phyloP scores from a whole-genome alignment of 2,888 invertebrate genomes.

The Drosophila picticornis region DNA sequence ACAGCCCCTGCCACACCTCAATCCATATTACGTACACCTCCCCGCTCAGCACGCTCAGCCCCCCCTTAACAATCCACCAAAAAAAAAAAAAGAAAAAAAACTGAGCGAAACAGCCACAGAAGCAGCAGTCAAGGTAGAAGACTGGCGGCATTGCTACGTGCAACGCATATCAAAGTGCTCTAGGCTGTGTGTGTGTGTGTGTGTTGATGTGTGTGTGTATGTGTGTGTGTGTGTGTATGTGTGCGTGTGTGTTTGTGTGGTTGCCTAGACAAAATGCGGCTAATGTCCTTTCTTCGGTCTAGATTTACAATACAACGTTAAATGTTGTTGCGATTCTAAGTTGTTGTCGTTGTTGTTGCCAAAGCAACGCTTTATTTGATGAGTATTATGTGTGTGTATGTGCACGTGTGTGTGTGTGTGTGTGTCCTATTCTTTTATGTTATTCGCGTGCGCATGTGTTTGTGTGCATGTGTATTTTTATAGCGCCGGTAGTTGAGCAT shows the following conservation, averaged over 20 bases:
- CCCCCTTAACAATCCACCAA: neutral
- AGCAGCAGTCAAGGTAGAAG: slow-evolving; percentile 58
- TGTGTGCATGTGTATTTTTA: slow-evolving; percentile 28
- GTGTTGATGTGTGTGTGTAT: slow-evolving; percentile 37
- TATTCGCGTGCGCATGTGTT: slow-evolving; percentile 2
- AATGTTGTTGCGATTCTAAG: slow-evolving; percentile 53
- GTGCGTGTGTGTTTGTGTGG: slow-evolving; percentile 40
- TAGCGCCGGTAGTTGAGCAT: slow-evolving; percentile 41
- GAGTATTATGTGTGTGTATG: slow-evolving; percentile 4
- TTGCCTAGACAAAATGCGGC: slow-evolving; percentile 78
- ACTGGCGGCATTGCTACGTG: slow-evolving; percentile 61
- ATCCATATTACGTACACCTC: neutral
- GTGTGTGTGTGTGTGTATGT: slow-evolving; percentile 35
- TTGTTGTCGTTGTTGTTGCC: slow-evolving; percentile 33
- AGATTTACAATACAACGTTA: slow-evolving; percentile 73
- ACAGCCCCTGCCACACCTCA: neutral
- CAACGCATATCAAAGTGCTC: slow-evolving; percentile 65
- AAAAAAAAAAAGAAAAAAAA: slow-evolving; percentile 18
- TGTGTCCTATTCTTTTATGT: slow-evolving; percentile 22
- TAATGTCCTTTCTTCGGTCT: slow-evolving; percentile 71
- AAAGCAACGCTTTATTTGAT: slow-evolving; percentile 35
- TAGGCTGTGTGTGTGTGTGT: slow-evolving; percentile 21
- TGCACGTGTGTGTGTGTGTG: slow-evolving; percentile 14
- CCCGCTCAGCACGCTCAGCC: neutral
- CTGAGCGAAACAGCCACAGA: slow-evolving; percentile 5